These are phyloP conservation scores for Tiliqua scincoides DNA, from an alignment of 2,113 vertebrate species.

Conservation along the genomic window DNA sequence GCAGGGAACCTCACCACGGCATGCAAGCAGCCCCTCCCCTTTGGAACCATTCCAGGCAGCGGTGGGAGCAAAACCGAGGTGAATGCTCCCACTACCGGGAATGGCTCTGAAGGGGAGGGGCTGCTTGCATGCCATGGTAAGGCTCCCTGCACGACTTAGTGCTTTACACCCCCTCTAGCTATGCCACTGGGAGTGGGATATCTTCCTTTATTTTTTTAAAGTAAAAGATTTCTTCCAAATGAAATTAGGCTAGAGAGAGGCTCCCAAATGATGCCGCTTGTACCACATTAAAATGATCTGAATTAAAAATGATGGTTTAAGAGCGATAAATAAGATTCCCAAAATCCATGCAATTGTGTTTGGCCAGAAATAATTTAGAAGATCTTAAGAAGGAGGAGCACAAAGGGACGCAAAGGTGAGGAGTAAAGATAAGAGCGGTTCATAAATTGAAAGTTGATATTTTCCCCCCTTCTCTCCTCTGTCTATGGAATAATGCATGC, in stretches of 20 bases:
- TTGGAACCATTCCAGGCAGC: no score
- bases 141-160: no score
- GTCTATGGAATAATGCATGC: conserved; percentile 66
- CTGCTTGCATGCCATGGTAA: no score
- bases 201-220: background rate
- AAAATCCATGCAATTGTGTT: conserved; percentile 43
- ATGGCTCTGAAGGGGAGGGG: no score
- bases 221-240: conserved; percentile 1
- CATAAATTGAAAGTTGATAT: conserved; percentile 72
- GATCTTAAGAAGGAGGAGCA: conserved; percentile 55
- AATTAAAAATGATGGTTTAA: conserved; percentile 37
- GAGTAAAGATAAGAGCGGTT: conserved; percentile 75
- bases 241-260: conserved; percentile 12
- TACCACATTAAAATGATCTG: conserved; percentile 34
- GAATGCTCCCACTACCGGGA: no score
- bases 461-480: conserved; percentile 40
- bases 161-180: no score
- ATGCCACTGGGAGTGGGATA: rapidly evolving
- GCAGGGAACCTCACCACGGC: no score
- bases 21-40: no score
- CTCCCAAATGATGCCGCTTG: background rate
- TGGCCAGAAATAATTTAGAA: conserved; percentile 71
- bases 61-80: no score
- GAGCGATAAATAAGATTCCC: conserved; percentile 46
- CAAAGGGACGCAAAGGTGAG: conserved; percentile 74